These are phyloP conservation scores for Xanthia togata DNA, from an alignment of 2,888 invertebrate genomes.

Conservation along the genomic window DNA sequence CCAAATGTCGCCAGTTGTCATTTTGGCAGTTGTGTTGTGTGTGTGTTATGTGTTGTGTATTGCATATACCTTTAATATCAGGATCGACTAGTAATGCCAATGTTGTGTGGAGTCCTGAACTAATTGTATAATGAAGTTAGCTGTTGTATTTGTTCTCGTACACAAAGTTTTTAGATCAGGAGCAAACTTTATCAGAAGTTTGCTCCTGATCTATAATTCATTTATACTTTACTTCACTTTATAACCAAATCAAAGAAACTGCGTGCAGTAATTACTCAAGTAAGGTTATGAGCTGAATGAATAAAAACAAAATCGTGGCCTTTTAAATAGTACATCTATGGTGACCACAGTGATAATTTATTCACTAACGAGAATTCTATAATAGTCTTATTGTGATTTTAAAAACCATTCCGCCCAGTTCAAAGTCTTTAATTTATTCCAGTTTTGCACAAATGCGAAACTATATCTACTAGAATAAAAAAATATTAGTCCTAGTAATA, in stretches of 20 bases:
- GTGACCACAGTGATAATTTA: not conserved
- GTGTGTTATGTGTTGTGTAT: no score
- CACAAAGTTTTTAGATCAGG: not conserved
- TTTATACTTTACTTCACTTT: no score
- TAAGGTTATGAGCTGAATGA: not conserved
- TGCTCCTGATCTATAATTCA: no score
- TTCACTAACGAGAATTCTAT: not conserved
- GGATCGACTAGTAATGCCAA: not conserved
- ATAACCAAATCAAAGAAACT: not conserved
- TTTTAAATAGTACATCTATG: no score
- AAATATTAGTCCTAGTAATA: not conserved
- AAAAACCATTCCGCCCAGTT: no score
- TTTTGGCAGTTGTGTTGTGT: no score
- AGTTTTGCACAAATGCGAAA: not conserved
- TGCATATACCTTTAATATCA: no score
- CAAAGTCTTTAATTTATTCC: not conserved
- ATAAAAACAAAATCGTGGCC: not conserved
- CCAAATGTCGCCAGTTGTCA: no score
- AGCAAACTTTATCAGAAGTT: no score
- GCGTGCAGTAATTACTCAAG: not conserved
- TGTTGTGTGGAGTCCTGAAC: no score
- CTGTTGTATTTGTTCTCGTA: not conserved
- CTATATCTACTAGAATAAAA: not conserved
- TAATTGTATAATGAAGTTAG: not conserved
- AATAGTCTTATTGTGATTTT: not conserved